Evolutionary conservation across 2,888 invertebrate species (phyloP), one percentile per base, ranked within the genome.

Genomic region (Heteropelma amictum): DNA sequence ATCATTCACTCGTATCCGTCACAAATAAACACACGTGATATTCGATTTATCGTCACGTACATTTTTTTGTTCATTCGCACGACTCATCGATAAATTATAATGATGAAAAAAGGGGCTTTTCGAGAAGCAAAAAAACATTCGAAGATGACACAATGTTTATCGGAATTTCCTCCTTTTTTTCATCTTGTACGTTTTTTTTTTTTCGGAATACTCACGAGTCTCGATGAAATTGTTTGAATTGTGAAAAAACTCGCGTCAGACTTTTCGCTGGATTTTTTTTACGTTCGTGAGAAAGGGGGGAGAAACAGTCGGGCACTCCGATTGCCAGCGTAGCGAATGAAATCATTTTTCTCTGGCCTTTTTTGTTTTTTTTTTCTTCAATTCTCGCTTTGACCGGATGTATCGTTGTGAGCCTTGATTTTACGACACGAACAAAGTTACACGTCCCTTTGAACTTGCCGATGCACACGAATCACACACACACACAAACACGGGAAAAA

Each of bases 401-500:
- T 19, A 26, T 30, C 49, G 14, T 51, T 12, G 40, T 33, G 53
- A 51, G 40, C 14, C n/a, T 38, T 45, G n/a, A 12, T 21, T 61
- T 40, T 51, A 42, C 38, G 23, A 40, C 10, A 56, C 33, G 30
- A 35, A 42, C 33, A 28, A 19, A 45, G 21, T 19, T 3, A 33
- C 51, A 3, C 21, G 30, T 49, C 38, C 54, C 12, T 33, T 61
- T 42, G 49, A 47, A 40, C 30, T 47, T 51, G 56, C 68, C 30
- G 21, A 28, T 38, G 63, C 47, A 49, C 54, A 30, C 6, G 21
- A 1, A 45, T 38, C 28, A 40, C 42, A 42, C 14, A 14, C 30
- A 53, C 28, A 45, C 30, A 45, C 33, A 53, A 1, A 40, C 28
- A 28, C 12, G 19, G n/a, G 33, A 8, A 10, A 8, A 56, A n/a